phyloP scores from a whole-genome alignment of 2,888 invertebrate species.

The Lithosia quadra region DNA sequence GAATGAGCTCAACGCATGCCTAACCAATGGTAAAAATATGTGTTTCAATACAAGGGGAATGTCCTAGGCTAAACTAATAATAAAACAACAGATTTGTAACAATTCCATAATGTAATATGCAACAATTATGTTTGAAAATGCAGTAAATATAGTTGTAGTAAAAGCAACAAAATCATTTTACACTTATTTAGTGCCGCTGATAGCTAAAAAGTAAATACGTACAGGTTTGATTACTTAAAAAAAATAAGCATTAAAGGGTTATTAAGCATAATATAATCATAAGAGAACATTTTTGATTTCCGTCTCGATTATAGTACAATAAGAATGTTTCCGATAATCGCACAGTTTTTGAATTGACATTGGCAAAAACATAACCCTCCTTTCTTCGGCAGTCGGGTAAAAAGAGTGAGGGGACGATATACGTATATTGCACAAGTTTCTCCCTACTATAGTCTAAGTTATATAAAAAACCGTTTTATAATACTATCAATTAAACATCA shows the following conservation, averaged over 20 bases:
- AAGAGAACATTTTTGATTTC: not conserved
- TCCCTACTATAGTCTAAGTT: no score
- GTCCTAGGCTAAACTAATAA: slow-evolving; percentile 26
- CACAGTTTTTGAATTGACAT: no score
- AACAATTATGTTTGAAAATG: slow-evolving; percentile 26
- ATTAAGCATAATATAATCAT: slow-evolving; percentile 57
- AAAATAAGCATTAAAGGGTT: slow-evolving; percentile 30
- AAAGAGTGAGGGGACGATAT: no score
- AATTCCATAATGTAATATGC: slow-evolving; percentile 29
- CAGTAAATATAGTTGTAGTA: slow-evolving; percentile 45
- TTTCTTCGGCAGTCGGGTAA: no score
- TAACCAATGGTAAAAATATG: not conserved
- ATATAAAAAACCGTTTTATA: no score
- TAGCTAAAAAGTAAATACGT: slow-evolving; percentile 1
- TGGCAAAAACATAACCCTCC: no score
- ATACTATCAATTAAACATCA: no score
- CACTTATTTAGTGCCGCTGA: not conserved
- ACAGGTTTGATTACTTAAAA: not conserved
- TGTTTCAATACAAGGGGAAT: not conserved
- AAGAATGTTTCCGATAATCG: no score
- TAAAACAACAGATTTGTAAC: slow-evolving; percentile 57
- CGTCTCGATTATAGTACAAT: not conserved
- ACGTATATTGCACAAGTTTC: no score
- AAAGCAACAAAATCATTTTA: not conserved
- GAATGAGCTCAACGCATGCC: not conserved